Base-by-base conservation (phyloP, 2,888 invertebrate species). In the Diarsia rubi region DNA sequence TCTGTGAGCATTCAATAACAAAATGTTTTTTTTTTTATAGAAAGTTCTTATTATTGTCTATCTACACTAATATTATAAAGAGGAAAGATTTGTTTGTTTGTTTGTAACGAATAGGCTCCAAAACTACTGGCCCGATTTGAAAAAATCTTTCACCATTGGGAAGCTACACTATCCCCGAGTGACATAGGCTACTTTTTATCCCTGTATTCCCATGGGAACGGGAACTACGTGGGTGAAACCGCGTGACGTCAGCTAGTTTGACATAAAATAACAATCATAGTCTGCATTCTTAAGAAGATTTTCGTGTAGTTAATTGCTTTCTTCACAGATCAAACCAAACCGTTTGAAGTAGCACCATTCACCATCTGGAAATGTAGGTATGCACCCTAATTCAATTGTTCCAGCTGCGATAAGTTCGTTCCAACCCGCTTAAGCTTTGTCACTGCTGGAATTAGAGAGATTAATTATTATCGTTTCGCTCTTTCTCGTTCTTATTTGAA, bases 361-460 rank as follows among this genome's bases (percentile, higher is more conserved):
- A 66, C 72, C 45, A 81, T 70, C 65, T 71, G 6, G 16, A 81
- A 52, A 78, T 79, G 76, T 82, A 84, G 76, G 52, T 73, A 66
- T 74, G 77, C 70, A 78, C 69, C 73, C 68, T 71, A 77, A 76
- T 71, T 75, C 81, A 85, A 85, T 82, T 75, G 78, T 85, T 82
- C 71, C 71, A 81, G 37, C 72, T 78, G 76, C 76, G 69, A 82
- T 83, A 73, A 78, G 75, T 78, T 70, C 63, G 72, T 88, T 86
- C 68, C 64, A 68, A 66, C 73, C 73, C 79, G 87, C 71, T 78
- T 78, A 66, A 75, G 67, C 83, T 78, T 76, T 80, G 75, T 88
- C 60, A 75, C 75, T 86, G 66, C 57, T 72, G 49, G 69, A 72
- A 72, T 73, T 69, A 73, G 54, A 66, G 57, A 71, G 59, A 82